A percentile compares a stretch with the other conserved stretches of the same genome.
Evolutionary conservation across 2,797 vertebrate genomes (phyloP).

Genomic region (Harpagifer antarcticus): DNA sequence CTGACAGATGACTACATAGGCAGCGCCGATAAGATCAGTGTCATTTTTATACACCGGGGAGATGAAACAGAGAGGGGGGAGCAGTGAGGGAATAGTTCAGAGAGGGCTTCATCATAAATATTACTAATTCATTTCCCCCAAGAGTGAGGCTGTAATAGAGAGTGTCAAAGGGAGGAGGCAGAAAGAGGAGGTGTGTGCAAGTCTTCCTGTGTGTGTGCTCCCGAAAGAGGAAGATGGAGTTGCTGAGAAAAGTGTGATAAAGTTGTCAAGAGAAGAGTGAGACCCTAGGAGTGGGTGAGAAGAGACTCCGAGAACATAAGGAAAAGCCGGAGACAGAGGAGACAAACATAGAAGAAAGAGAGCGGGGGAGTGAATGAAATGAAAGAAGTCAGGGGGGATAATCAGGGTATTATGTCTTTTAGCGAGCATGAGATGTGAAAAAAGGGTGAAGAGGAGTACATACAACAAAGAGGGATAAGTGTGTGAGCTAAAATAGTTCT

Average conservation of each 20-base stretch:
- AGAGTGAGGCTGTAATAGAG: slow-evolving; percentile 55
- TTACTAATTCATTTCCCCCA: slow-evolving; percentile 82
- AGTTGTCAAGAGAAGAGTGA: slow-evolving; percentile 54
- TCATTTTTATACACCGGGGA: slow-evolving; percentile 77
- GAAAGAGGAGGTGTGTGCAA: slow-evolving; percentile 36
- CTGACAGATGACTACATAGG: slow-evolving; percentile 81
- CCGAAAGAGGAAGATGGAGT: slow-evolving; percentile 26
- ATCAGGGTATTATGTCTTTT: slow-evolving; percentile 79
- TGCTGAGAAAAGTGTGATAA: slow-evolving; percentile 51
- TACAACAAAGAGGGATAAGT: slow-evolving; percentile 61
- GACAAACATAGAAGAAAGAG: slow-evolving; percentile 57
- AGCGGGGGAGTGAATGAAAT: slow-evolving; percentile 66
- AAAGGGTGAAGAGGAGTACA: slow-evolving; percentile 28
- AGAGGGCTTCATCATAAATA: slow-evolving; percentile 81
- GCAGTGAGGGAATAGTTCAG: slow-evolving; percentile 42
- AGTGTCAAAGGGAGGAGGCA: slow-evolving; percentile 50
- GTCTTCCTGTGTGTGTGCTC: background rate
- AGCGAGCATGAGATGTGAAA: slow-evolving; percentile 52
- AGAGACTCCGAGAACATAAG: slow-evolving; percentile 19
- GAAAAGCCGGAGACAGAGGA: slow-evolving; percentile 47
- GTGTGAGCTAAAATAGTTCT: slow-evolving; percentile 47
- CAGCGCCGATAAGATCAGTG: slow-evolving; percentile 79
- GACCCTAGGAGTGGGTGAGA: slow-evolving; percentile 50
- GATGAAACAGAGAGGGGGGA: slow-evolving; percentile 71
- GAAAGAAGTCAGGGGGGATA: slow-evolving; percentile 67